phyloP scores from a whole-genome alignment of 2,113 vertebrate genomes.

The Cepphus grylle region DNA sequence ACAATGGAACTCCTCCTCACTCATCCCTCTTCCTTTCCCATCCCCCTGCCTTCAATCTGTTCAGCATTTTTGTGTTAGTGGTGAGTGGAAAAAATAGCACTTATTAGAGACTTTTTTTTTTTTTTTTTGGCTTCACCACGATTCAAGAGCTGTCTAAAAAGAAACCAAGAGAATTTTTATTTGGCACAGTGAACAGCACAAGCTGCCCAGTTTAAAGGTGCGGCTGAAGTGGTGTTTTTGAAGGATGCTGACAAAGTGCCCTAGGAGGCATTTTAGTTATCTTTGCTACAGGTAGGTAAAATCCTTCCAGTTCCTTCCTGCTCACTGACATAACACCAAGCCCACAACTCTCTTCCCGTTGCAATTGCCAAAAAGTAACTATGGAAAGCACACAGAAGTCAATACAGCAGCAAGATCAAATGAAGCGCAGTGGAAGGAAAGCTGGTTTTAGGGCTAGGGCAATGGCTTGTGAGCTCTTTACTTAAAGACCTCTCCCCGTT shows the following conservation, averaged over 20 bases:
- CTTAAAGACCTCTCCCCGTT: neutral
- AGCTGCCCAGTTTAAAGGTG: slow-evolving; percentile 34
- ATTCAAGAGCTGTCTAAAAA: slow-evolving; percentile 26
- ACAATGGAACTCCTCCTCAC: slow-evolving; percentile 56
- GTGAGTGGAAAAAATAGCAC: slow-evolving; percentile 4
- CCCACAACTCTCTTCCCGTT: neutral
- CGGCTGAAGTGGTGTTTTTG: neutral
- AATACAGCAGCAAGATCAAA: neutral
- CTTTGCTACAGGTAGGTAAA: slow-evolving; percentile 29
- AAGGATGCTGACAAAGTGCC: neutral
- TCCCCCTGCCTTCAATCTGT: slow-evolving; percentile 37
- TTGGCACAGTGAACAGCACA: neutral
- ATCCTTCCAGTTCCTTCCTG: neutral
- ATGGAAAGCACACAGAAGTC: neutral
- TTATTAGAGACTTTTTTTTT: neutral
- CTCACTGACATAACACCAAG: neutral
- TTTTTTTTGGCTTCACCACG: neutral
- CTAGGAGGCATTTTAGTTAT: neutral
- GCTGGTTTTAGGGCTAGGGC: neutral
- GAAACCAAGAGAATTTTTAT: slow-evolving; percentile 2
- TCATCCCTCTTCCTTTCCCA: slow-evolving; percentile 38
- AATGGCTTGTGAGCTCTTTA: neutral
- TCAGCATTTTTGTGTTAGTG: slow-evolving; percentile 25
- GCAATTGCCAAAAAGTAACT: neutral
- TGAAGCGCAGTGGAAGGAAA: neutral